Percentiles rank a stretch among this genome's conserved stretches.
Conservation (phyloP, 1,140 invertebrate genomes). For the Sminthurinus signatus region DNA sequence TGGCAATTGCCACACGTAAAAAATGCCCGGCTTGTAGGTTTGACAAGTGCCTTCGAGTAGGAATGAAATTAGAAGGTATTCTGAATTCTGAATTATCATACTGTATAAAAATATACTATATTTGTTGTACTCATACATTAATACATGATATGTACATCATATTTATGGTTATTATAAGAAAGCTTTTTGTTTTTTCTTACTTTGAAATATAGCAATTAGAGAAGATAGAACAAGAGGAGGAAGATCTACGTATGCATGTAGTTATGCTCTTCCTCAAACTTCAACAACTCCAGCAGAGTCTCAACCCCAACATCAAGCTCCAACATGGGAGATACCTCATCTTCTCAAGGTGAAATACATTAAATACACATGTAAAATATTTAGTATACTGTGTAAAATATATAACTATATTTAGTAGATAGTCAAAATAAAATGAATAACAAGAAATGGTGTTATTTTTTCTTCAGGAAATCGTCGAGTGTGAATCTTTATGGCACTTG, state of each 20-base stretch:
- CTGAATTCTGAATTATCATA: too few relatives aligned
- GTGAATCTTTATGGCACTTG: constrained; percentile 39
- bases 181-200: too few relatives aligned
- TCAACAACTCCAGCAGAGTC: constrained; percentile 34
- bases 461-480: constrained; percentile 39
- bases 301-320: constrained; percentile 34
- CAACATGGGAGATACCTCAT: constrained; percentile 41
- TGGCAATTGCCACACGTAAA: constrained; percentile 75
- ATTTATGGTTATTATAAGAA: too few relatives aligned
- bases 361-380: too few relatives aligned
- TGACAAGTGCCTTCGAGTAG: constrained; percentile 89
- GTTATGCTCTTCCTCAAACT: constrained; percentile 69
- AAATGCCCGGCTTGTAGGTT: constrained; percentile 97
- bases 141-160: too few relatives aligned
- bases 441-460: not conserved
- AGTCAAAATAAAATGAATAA: too few relatives aligned
- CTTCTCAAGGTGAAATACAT: constrained; percentile 44
- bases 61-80: constrained; percentile 90
- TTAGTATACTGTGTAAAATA: too few relatives aligned
- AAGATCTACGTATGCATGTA: constrained; percentile 89
- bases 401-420: too few relatives aligned
- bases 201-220: constrained; percentile 78
- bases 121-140: too few relatives aligned
- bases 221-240: constrained; percentile 91
- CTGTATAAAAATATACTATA: too few relatives aligned